Percentiles rank a stretch among this genome's conserved stretches.
Conservation (phyloP, 2,113 vertebrate species). For the Sterrhoptilus dennistouni region DNA sequence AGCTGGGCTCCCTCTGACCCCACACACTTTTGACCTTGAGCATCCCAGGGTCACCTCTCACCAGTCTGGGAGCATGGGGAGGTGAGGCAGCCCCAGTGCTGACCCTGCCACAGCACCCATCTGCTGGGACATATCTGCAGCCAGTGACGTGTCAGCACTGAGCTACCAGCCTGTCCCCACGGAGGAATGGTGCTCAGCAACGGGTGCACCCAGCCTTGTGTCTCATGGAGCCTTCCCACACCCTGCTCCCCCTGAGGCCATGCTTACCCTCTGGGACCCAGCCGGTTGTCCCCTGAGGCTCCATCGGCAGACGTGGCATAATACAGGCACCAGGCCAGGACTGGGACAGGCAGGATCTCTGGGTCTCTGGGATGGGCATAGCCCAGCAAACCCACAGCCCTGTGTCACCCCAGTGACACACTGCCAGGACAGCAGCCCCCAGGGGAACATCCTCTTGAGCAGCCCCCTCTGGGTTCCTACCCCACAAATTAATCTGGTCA, state of each 20-base stretch:
- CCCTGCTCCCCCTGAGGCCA: not conserved
- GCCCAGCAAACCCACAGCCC: not conserved
- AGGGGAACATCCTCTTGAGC: not conserved
- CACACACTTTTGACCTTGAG: not conserved
- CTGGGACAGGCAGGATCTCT: fast-evolving
- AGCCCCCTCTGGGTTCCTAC: not conserved
- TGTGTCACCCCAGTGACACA: fast-evolving
- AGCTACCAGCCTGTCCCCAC: not conserved
- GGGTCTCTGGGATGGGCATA: not conserved
- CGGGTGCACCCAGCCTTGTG: not conserved
- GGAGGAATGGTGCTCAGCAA: not conserved
- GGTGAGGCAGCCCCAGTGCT: not conserved
- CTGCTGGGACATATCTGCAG: not conserved
- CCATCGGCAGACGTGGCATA: fast-evolving
- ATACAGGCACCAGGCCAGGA: not conserved
- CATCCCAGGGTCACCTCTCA: not conserved
- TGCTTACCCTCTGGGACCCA: fast-evolving
- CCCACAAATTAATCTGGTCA: not conserved
- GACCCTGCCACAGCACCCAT: not conserved
- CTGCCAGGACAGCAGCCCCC: not conserved
- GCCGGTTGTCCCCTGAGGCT: not conserved
- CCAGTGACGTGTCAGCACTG: not conserved
- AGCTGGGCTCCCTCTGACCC: not conserved
- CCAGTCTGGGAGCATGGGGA: fast-evolving
- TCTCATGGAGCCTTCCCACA: not conserved